A percentile compares a stretch with the other conserved stretches of the same genome.
Conservation (phyloP, 2,113 vertebrate genomes). For the Salvator merianae region DNA sequence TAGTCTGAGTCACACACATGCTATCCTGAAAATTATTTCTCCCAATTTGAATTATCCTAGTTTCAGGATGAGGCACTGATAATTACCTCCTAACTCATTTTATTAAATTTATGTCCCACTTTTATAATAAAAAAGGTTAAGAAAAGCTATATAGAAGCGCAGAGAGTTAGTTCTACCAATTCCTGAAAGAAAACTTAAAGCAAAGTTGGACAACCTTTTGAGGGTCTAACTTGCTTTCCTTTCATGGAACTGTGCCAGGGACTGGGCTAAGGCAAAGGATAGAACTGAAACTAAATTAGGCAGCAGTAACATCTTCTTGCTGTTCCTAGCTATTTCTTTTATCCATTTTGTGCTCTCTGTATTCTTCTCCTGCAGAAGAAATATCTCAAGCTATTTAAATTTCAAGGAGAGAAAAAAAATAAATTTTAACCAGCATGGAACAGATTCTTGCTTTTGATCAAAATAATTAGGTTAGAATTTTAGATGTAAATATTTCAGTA, state of each 20-base stretch:
- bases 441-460: neutral
- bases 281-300: neutral
- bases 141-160: too few species aligned
- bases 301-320: fast-evolving
- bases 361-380: neutral
- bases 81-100: neutral
- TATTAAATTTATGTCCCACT: too few species aligned
- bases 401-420: neutral
- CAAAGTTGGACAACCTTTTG: neutral
- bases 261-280: neutral
- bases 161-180: neutral
- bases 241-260: neutral
- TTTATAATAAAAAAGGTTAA: too few species aligned
- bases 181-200: neutral
- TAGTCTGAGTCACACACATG: neutral
- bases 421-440: neutral
- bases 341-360: neutral
- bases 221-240: neutral
- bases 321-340: neutral
- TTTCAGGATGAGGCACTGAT: neutral
- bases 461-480: neutral
- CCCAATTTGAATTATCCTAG: neutral
- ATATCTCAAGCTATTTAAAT: neutral
- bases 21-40: neutral
- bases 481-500: neutral